A percentile compares a stretch with the other conserved stretches of the same genome.
phyloP scores from a whole-genome alignment of 2,888 invertebrate genomes.

The Aspidapion aeneum region DNA sequence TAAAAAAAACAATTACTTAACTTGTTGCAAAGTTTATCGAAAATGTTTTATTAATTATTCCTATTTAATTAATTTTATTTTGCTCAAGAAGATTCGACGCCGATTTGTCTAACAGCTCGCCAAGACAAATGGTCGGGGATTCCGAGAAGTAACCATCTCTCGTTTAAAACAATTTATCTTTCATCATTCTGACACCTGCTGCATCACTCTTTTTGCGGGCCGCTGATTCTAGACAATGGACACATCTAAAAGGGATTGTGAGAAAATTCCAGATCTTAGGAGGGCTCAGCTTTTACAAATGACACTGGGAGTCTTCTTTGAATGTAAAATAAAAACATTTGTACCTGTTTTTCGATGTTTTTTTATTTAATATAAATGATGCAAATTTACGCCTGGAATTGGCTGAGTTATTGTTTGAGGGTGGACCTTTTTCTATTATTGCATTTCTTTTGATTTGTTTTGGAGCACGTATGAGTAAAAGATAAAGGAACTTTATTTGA shows the following conservation, averaged over 20 bases:
- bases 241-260: neutral
- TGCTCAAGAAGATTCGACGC: neutral
- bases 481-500: neutral
- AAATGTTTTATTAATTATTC: too few species aligned
- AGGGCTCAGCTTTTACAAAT: neutral
- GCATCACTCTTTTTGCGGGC: conserved; percentile 14
- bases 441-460: neutral
- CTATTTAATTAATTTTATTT: neutral
- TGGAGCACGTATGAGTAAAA: neutral
- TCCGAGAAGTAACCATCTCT: conserved; percentile 26
- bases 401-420: neutral
- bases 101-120: conserved; percentile 2
- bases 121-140: conserved; percentile 30
- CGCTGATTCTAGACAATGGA: neutral
- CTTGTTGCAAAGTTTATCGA: too few species aligned
- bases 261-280: neutral
- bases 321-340: neutral
- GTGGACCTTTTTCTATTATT: neutral
- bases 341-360: neutral
- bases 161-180: conserved; percentile 36
- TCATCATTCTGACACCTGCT: conserved; percentile 34
- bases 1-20: too few species aligned
- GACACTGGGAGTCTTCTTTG: neutral
- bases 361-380: neutral
- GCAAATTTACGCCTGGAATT: neutral